Percentiles rank a stretch among this genome's conserved stretches.
These are phyloP conservation scores for Aleiodes testaceus DNA, from an alignment of 2,888 invertebrate genomes.

Conservation along the genomic window DNA sequence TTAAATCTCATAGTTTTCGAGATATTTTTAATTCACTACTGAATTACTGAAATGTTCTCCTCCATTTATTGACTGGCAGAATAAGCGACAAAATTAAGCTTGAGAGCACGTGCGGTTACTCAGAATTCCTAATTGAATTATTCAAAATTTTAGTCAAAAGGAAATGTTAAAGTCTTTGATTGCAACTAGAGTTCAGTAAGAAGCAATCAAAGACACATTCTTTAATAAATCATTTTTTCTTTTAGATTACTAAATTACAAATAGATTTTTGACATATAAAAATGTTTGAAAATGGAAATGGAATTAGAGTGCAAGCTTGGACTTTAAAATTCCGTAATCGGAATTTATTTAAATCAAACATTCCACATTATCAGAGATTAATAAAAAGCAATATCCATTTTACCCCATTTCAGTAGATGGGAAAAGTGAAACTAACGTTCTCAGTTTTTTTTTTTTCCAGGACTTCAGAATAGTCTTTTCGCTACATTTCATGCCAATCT, in stretches of 20 bases:
- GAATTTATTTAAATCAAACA: constrained; percentile 6
- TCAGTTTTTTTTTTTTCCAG: not conserved
- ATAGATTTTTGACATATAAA: constrained; percentile 8
- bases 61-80: constrained; percentile 18
- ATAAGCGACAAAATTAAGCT: constrained; percentile 17
- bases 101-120: constrained; percentile 17
- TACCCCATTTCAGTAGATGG: too few relatives aligned
- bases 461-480: too few relatives aligned
- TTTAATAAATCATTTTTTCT: not conserved
- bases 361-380: not conserved
- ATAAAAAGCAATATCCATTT: not conserved
- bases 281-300: constrained; percentile 3
- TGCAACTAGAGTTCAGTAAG: constrained; percentile 17
- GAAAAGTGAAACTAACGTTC: not conserved
- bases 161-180: constrained; percentile 15
- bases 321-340: constrained; percentile 5
- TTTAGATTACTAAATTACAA: not conserved
- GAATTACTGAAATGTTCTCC: not conserved
- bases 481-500: too few relatives aligned
- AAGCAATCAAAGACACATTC: constrained; percentile 33
- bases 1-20: too few relatives aligned
- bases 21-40: too few relatives aligned
- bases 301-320: constrained; percentile 32
- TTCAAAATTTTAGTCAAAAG: constrained; percentile 17
- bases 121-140: constrained; percentile 15